These are phyloP conservation scores for Bombycilla garrulus DNA, from an alignment of 2,113 vertebrate species.

Conservation along the genomic window DNA sequence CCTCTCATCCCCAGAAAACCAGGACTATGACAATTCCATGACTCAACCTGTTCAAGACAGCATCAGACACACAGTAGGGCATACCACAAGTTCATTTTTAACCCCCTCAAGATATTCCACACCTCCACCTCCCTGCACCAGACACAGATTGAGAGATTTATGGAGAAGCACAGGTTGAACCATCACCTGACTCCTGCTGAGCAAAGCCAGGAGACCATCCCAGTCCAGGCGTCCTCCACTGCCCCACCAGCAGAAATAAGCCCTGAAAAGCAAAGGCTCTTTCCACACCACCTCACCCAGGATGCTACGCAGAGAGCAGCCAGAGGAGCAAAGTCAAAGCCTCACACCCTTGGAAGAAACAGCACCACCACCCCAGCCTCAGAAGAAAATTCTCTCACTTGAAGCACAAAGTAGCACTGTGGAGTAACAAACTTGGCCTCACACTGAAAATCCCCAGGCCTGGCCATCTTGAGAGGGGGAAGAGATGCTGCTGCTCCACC, in stretches of 20 bases:
- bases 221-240: background rate
- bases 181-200: background rate
- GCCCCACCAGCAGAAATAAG: background rate
- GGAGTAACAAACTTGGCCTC: background rate
- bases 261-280: background rate
- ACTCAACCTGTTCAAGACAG: background rate
- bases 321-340: background rate
- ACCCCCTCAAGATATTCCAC: background rate
- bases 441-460: background rate
- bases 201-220: background rate
- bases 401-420: background rate
- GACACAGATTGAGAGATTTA: background rate
- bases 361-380: background rate
- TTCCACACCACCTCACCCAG: fast-evolving
- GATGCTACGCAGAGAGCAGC: fast-evolving
- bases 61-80: background rate
- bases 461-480: background rate
- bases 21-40: background rate
- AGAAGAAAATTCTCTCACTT: background rate
- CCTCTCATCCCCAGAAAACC: background rate
- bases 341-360: background rate
- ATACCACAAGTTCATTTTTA: background rate
- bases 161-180: background rate
- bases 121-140: background rate
- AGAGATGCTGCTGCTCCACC: background rate